phyloP scores from a whole-genome alignment of 2,797 vertebrate genomes.

The Gymnoscopelus microlampas region DNA sequence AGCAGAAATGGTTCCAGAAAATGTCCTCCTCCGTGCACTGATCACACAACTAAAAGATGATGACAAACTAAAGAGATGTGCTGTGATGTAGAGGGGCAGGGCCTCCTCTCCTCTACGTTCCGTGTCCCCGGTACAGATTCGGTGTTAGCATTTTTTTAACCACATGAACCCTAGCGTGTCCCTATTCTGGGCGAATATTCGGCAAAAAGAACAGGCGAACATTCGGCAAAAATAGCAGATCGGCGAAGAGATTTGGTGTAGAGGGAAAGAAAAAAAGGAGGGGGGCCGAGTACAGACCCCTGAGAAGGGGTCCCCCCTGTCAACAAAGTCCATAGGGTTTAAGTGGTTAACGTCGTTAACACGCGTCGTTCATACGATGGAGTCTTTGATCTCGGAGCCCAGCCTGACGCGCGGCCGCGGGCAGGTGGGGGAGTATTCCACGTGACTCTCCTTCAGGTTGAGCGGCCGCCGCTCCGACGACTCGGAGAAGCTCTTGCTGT shows the following conservation, averaged over 20 bases:
- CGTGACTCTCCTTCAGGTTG: slow-evolving; percentile 88
- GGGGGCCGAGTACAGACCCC: too few relatives aligned
- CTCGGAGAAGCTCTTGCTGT: slow-evolving; percentile 87
- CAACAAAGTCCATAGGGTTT: too few relatives aligned
- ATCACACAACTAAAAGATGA: slow-evolving; percentile 68
- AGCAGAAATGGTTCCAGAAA: slow-evolving; percentile 65
- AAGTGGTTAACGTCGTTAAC: not conserved
- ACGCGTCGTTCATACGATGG: slow-evolving; percentile 85
- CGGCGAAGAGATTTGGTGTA: too few relatives aligned
- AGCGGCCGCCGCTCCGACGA: slow-evolving; percentile 90
- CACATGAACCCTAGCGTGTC: too few relatives aligned
- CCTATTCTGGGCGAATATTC: too few relatives aligned
- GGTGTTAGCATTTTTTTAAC: slow-evolving; percentile 26
- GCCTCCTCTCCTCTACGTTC: slow-evolving; percentile 62
- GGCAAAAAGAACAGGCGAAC: too few relatives aligned
- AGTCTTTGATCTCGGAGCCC: slow-evolving; percentile 96
- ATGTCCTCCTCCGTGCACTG: slow-evolving; percentile 49
- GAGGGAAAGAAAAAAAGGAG: too few relatives aligned
- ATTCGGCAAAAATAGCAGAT: too few relatives aligned
- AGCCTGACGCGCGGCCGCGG: slow-evolving; percentile 91
- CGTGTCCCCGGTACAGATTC: slow-evolving; percentile 45
- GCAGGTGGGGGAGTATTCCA: slow-evolving; percentile 88
- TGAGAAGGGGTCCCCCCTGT: too few relatives aligned
- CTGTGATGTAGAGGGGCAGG: slow-evolving; percentile 60
- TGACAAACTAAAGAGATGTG: slow-evolving; percentile 50